Conservation (phyloP, 2,888 invertebrate species). For the Phalera bucephala region DNA sequence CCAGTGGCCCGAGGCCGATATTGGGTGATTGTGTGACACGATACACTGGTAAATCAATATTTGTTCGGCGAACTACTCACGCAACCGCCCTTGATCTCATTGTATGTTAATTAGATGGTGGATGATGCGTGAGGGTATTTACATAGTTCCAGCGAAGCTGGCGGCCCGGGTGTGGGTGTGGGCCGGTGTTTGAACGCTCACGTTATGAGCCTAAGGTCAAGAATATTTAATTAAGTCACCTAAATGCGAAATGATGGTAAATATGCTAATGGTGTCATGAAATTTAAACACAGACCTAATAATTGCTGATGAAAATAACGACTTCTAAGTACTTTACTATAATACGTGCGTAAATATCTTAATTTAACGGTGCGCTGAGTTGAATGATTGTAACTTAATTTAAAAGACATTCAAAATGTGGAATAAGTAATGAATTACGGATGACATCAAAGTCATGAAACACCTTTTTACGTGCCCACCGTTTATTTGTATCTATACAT, state of each 20-base stretch:
- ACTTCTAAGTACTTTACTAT: too few species aligned
- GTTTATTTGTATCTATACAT: too few species aligned
- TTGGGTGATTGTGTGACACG: background rate
- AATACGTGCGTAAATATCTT: too few species aligned
- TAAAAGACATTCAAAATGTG: too few species aligned
- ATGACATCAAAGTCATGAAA: too few species aligned
- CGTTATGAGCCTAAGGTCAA: background rate
- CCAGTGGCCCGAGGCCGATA: background rate
- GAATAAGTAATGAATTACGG: too few species aligned
- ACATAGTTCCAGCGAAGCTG: slow-evolving; percentile 1
- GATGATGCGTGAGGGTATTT: slow-evolving; percentile 5
- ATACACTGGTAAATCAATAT: background rate
- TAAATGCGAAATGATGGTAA: background rate
- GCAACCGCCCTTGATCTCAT: background rate
- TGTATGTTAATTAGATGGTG: slow-evolving; percentile 3
- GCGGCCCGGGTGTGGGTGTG: background rate
- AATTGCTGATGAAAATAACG: too few species aligned
- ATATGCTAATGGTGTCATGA: too few species aligned
- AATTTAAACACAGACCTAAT: too few species aligned
- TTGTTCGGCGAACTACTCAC: background rate
- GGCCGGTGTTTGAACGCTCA: slow-evolving; percentile 1
- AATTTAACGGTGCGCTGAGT: too few species aligned
- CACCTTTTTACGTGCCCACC: too few species aligned
- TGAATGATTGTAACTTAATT: too few species aligned
- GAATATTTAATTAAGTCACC: slow-evolving; percentile 5